A percentile compares a stretch with the other conserved stretches of the same genome.
These are phyloP conservation scores for Podiceps cristatus DNA, from an alignment of 2,113 vertebrate genomes.

Conservation along the genomic window DNA sequence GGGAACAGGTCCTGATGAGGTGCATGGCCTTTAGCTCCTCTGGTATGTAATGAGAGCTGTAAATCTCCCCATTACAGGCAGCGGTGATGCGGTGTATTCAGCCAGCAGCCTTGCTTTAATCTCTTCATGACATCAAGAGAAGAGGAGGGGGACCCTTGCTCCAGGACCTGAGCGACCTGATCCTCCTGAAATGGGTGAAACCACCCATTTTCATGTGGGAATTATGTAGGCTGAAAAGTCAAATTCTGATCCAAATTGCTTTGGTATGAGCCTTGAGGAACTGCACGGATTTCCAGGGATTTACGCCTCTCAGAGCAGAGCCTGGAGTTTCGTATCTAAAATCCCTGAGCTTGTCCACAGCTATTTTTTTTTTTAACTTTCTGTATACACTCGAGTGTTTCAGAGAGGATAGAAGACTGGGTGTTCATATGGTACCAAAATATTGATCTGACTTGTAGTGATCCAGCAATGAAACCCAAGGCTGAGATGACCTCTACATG, in stretches of 20 bases:
- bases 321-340: not conserved
- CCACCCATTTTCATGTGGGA: not conserved
- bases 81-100: not conserved
- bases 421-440: not conserved
- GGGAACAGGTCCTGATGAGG: constrained; percentile 17
- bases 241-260: not conserved
- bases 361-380: not conserved
- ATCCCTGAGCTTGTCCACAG: not conserved
- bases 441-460: not conserved
- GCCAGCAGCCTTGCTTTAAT: not conserved
- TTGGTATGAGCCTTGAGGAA: not conserved
- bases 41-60: not conserved
- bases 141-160: not conserved
- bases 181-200: not conserved
- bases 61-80: not conserved
- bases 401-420: not conserved
- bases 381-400: not conserved
- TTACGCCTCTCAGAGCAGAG: not conserved
- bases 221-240: not conserved
- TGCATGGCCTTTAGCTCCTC: constrained; percentile 1
- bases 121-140: not conserved
- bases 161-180: not conserved
- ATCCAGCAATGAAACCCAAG: not conserved
- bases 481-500: rapidly evolving
- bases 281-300: not conserved